Base-by-base conservation (phyloP, 2,113 vertebrate genomes). In the Otus sunia region DNA sequence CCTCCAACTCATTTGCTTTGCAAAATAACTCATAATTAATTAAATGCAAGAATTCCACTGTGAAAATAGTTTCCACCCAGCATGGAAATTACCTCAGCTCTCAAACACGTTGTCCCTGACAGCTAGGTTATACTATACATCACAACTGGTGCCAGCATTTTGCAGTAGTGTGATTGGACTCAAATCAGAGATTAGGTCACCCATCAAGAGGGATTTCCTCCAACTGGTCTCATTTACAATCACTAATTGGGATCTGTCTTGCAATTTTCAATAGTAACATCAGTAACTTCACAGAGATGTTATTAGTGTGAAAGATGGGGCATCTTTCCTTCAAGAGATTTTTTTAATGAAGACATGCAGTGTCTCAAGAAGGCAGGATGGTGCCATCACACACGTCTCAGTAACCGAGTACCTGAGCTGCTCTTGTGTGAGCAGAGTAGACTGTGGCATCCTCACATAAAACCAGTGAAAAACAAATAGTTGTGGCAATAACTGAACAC, bases 1-100 rank as follows among this genome's bases (percentile, higher is more conserved):
- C 76, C 76, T 89, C 39, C n/a, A 4, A 32, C 36, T 7, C 49
- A 22, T 62, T 69, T 68, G 82, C 92, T 72, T 39, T 41, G 78
- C 78, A 59, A 80, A 77, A 55, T 43, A 50, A 9, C 47, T 37
- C 11, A 1, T 73, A 41, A 89, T 92, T 91, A 94, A 59, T 5
- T 1, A 92, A 91, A 94, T 41, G 37, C 52, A 50, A 75, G 83
- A 96, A 94, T 94, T 91, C 73, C 77, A 16, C 62, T 19, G 52
- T 45, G 88, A 37, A 87, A 97, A 92, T 22, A 29, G 45, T 91
- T 94, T 45, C 96, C 94, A 95, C 72, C 88, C 92, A 74, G 79
- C 83, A 26, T 91, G 94, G 96, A 96, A 95, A 94, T 96, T 91
- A 96, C 67, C 95, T 97, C 95, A 96, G 76, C 95, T 52, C 79